Evolutionary conservation across 2,113 vertebrate species (phyloP).

Genomic region (Seriola dumerili): DNA sequence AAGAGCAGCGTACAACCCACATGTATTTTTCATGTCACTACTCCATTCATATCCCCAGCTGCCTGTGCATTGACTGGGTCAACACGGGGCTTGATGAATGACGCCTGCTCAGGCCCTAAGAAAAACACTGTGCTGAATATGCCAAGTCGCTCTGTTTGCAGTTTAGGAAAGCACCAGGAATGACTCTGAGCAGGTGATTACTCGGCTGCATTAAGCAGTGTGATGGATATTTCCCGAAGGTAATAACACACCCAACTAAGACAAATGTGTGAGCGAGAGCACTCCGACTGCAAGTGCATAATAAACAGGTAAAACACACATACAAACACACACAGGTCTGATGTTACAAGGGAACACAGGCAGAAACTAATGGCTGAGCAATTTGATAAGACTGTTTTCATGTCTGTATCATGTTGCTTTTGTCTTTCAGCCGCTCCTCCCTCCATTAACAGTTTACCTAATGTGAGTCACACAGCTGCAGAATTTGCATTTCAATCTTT

Average conservation of each 20-base stretch:
- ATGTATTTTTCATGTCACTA: conserved; percentile 37
- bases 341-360: conserved; percentile 3
- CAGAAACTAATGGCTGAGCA: conserved; percentile 1
- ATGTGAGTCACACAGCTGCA: background rate
- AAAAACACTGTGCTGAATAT: conserved; percentile 61
- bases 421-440: background rate
- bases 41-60: conserved; percentile 24
- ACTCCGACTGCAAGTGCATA: conserved; percentile 23
- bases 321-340: conserved; percentile 22
- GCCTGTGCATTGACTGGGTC: conserved; percentile 39
- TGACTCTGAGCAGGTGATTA: conserved; percentile 72
- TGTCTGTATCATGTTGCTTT: conserved; percentile 11
- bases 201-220: conserved; percentile 59
- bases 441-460: background rate
- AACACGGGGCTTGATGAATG: conserved; percentile 55
- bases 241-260: conserved; percentile 60
- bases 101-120: conserved; percentile 27
- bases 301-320: conserved; percentile 49
- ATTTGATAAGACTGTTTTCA: conserved; percentile 22
- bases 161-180: conserved; percentile 60
- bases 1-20: background rate
- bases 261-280: conserved; percentile 56
- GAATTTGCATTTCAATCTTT: background rate
- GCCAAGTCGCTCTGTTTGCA: conserved; percentile 49
- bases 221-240: conserved; percentile 68